These are phyloP conservation scores for Drosophila testacea DNA, from an alignment of 2,888 invertebrate species.

Conservation along the genomic window DNA sequence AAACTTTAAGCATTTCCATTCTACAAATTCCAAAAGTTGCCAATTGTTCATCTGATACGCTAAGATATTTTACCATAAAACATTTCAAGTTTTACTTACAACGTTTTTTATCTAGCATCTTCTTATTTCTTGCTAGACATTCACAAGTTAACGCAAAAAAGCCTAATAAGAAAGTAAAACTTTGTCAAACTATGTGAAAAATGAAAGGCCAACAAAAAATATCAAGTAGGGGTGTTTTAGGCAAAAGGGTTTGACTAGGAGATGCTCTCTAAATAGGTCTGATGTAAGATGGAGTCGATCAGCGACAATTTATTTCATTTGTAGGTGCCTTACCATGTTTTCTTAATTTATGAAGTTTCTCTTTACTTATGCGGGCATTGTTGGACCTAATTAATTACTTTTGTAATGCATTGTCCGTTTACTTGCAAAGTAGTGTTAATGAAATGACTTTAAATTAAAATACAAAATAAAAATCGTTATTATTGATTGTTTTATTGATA, in stretches of 20 bases:
- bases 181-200: conserved; percentile 28
- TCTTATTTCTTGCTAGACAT: neutral
- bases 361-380: no score
- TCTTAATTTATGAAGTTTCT: no score
- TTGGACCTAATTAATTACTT: no score
- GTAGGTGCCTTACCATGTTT: no score
- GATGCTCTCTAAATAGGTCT: no score
- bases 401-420: no score
- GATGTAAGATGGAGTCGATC: no score
- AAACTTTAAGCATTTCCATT: neutral
- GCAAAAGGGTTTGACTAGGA: neutral
- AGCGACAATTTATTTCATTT: no score
- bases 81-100: neutral
- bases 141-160: conserved; percentile 16
- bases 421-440: no score
- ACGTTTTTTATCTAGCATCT: neutral
- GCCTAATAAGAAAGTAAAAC: conserved; percentile 36
- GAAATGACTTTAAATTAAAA: no score
- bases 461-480: no score
- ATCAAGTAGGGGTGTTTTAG: neutral
- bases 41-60: conserved; percentile 1
- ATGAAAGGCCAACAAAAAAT: neutral
- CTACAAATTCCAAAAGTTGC: neutral
- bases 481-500: no score
- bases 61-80: neutral